phyloP scores from a whole-genome alignment of 2,113 vertebrate species.

The Perca fluviatilis region DNA sequence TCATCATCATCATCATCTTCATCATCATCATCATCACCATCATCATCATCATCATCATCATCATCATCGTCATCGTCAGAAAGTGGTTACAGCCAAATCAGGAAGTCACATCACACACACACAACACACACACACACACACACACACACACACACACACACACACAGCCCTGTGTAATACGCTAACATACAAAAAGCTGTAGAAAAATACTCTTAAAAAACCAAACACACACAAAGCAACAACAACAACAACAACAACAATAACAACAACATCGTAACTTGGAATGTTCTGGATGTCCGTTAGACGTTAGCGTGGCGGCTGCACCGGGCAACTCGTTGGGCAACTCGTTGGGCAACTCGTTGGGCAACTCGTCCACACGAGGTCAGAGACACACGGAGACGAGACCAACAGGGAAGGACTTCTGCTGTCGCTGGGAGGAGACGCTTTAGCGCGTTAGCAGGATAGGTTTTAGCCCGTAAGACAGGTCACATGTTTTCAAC shows the following conservation, averaged over 20 bases:
- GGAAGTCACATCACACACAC: slow-evolving; percentile 45
- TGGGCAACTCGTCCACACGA: background rate
- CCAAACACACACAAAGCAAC: slow-evolving; percentile 59
- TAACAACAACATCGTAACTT: slow-evolving; percentile 37
- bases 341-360: slow-evolving; percentile 25
- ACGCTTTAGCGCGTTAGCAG: no score
- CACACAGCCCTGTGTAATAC: slow-evolving; percentile 30
- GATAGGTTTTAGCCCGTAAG: no score
- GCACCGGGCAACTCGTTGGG: background rate
- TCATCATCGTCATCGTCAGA: slow-evolving; percentile 22
- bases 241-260: slow-evolving; percentile 40
- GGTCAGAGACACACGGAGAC: background rate
- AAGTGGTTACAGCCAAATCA: slow-evolving; percentile 29
- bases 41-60: slow-evolving; percentile 17
- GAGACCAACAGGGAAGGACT: no score
- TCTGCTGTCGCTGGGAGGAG: no score
- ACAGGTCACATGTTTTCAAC: no score
- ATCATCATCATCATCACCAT: slow-evolving; percentile 15
- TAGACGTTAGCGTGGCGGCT: slow-evolving; percentile 6
- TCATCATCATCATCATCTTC: slow-evolving; percentile 17
- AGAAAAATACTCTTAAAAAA: slow-evolving; percentile 80
- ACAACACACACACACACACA: slow-evolving; percentile 11
- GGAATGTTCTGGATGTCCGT: slow-evolving; percentile 71
- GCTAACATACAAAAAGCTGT: slow-evolving; percentile 74
- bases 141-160: slow-evolving; percentile 6